Evolutionary conservation across 92 coral and sea anemone genomes (phyloP), one percentile per base, ranked within the genome.

Genomic region (Scolanthus callimorphus): DNA sequence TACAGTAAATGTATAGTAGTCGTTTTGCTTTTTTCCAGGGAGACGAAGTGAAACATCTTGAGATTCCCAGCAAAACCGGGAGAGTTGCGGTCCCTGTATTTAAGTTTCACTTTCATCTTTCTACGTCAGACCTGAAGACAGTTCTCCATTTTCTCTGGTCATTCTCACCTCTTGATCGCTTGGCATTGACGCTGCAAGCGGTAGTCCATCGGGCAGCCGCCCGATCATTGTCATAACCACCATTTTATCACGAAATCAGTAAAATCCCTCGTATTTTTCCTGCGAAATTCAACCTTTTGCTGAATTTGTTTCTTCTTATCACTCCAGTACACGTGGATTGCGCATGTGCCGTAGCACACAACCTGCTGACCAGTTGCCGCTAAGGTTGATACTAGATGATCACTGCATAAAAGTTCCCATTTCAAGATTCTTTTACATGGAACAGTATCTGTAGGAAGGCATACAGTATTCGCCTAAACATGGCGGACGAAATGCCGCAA

Each of bases 141-240:
- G n/a, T n/a, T n/a, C n/a, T n/a, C n/a, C n/a, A n/a, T n/a, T n/a
- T n/a, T n/a, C n/a, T n/a, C n/a, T n/a, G n/a, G n/a, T n/a, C n/a
- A n/a, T 15, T 34, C 84, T 58, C 26, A 94, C 99, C 65, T 94
- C 96, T 64, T 94, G 94, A 46, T 94, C 99, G 22, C 94, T 83
- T 60, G 91, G 99, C 86, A 83, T 94, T 2, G 96, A 88, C 17
- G 99, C 99, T 27, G 99, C 96, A 10, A 94, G 78, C 20, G 96
- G 99, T 41, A 94, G 65, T 71, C 99, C 99, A 59, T 94, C 99
- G 11, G 48, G 80, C 27, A 90, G 86, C 49, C 99, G 99, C 55
- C 99, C 99, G 55, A 94, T 83, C 99, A 94, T 94, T 62, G 99
- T 94, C 99, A 94, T 88, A 12, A 94, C 55, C 63, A 94, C 99